Evolutionary conservation across 1,140 invertebrate species (phyloP).

Genomic region (Eciton burchellii): DNA sequence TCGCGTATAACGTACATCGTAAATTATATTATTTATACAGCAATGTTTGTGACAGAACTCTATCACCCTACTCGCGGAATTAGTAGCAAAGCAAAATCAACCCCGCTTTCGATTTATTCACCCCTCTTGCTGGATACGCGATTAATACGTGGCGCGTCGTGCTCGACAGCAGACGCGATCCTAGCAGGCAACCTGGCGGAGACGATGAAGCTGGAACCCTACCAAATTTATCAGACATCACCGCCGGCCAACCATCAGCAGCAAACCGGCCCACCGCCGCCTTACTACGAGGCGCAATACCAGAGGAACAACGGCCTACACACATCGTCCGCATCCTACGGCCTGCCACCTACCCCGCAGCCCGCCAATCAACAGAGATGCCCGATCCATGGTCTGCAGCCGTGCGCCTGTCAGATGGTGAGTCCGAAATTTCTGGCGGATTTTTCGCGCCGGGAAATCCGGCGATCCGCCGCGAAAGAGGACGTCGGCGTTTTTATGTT

Average conservation of each 20-base stretch:
- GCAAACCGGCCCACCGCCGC: conserved; percentile 86
- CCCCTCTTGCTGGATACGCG: not conserved
- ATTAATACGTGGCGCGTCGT: conserved; percentile 30
- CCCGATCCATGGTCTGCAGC: conserved; percentile 88
- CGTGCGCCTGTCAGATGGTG: conserved; percentile 87
- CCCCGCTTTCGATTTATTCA: not conserved
- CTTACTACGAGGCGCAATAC: conserved; percentile 83
- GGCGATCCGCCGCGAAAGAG: conserved; percentile 34
- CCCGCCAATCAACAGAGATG: conserved; percentile 85
- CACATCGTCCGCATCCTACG: conserved; percentile 84
- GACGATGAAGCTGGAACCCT: conserved; percentile 92
- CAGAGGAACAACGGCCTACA: conserved; percentile 84
- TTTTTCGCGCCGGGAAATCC: conserved; percentile 39
- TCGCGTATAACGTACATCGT: not conserved
- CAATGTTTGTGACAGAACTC: not conserved
- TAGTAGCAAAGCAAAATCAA: not conserved
- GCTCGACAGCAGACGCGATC: conserved; percentile 37
- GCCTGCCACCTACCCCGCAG: conserved; percentile 83
- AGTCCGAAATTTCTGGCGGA: conserved; percentile 58
- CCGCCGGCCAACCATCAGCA: conserved; percentile 84
- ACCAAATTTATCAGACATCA: conserved; percentile 86
- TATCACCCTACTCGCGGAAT: not conserved
- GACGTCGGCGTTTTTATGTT: conserved; percentile 55
- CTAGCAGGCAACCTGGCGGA: conserved; percentile 93
- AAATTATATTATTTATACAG: conserved; percentile 7